phyloP scores from a whole-genome alignment of 2,888 invertebrate species.

The Cryptocephalus primarius region DNA sequence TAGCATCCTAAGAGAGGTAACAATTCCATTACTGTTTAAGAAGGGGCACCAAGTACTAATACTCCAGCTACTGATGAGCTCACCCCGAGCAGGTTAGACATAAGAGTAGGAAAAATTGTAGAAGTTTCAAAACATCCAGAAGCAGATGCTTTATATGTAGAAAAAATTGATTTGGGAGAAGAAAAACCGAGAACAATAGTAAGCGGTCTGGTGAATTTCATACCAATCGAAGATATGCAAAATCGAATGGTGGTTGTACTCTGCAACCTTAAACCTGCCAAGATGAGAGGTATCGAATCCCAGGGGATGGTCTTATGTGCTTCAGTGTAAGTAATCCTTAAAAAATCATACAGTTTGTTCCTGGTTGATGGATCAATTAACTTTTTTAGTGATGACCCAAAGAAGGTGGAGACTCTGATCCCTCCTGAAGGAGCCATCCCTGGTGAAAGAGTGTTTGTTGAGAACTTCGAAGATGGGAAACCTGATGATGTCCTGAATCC shows the following conservation, averaged over 20 bases:
- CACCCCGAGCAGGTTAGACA: conserved; percentile 68
- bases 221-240: conserved; percentile 82
- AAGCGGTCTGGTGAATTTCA: conserved; percentile 87
- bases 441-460: conserved; percentile 75
- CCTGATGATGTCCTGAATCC: conserved; percentile 85
- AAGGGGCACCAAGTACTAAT: conserved; percentile 3
- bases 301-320: conserved; percentile 92
- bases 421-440: conserved; percentile 66
- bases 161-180: conserved; percentile 85
- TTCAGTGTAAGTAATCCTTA: conserved; percentile 45
- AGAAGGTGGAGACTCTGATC: conserved; percentile 73
- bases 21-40: conserved; percentile 1
- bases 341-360: too few relatives aligned
- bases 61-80: conserved; percentile 45
- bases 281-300: conserved; percentile 87
- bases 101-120: conserved; percentile 77
- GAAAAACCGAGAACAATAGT: conserved; percentile 56
- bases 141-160: conserved; percentile 85
- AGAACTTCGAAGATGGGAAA: conserved; percentile 65
- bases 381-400: conserved; percentile 53
- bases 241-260: conserved; percentile 83
- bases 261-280: conserved; percentile 93
- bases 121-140: conserved; percentile 81
- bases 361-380: neutral
- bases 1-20: neutral